Base-by-base conservation (phyloP, 2,888 invertebrate genomes). In the Melanargia galathea region DNA sequence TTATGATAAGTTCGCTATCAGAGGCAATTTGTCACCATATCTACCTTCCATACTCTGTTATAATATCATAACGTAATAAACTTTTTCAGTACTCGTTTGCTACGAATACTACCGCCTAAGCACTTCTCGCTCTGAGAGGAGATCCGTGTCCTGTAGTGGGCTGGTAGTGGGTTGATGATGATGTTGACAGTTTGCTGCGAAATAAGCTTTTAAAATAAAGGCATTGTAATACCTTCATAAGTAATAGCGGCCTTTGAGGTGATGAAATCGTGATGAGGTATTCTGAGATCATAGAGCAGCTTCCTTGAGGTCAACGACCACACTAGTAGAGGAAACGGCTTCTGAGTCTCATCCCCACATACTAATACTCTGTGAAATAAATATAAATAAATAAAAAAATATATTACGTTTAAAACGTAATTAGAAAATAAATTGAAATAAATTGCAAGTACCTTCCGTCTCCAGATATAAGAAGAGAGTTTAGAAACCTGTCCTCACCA, bases 331-430 rank as follows among this genome's bases (percentile, higher is more conserved):
- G 97, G 97, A 84, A 97, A 97, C 18, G 97, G 97, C 81, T 97
- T 97, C 84, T 97, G 97, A 1, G 97, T 97, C 90, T 97, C 97
- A 83, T 97, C 97, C 7, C 97, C 97, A 80, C 97, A 97, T 1
- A 97, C 97, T 67, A 97, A 92, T 59, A 97, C 94, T 78, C 96
- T 95, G 77, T 30, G 8, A 48, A 61, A 16, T 4, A 55, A 22
- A 52, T 40, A 8, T 8, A 48, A 61, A 16, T 4, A 55, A 22
- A 52, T 40, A 8, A 1, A 2, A 0, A 5, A 18, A 6, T 45
- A 8, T 46, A 5, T 46, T 11, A 22, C 11, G 11, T 4, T 11
- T 11, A 45, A 22, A 20, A 20, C 6, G 18, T 11, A 4, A 26
- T 26, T 30, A 30, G 8, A 30, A 30, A 45, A 45, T 20, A 22